Evolutionary conservation across 1,140 invertebrate genomes (phyloP), one percentile per base, ranked within the genome.

Genomic region (Elysia chlorotica): DNA sequence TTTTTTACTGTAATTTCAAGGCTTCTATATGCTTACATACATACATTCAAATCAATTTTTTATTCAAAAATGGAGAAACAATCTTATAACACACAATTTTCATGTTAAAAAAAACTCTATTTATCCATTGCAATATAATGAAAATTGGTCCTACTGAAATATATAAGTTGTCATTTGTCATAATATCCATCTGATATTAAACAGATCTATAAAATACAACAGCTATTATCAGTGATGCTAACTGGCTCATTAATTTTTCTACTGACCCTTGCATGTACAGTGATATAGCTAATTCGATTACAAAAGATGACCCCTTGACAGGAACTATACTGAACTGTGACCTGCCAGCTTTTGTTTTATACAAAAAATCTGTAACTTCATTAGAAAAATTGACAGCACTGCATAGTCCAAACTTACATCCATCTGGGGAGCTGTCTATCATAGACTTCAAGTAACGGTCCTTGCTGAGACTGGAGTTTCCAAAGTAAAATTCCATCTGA

Each of bases 401-500:
- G 14, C 25, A 21, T 25, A 59, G 77, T 28, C 31, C 68, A 30
- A 53, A 88, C 88, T 91, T 90, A 93, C 93, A 92, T 63, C 93
- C 92, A 86, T 92, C 90, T 54, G 75, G 25, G 48, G 79, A 71
- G 70, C 91, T 85, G 48, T 92, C 88, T 0, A 96, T 88, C 23
- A 93, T 83, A 71, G 92, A 89, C 19, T 89, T 90, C 69, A 96
- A 85, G 87, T 92, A 96, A 74, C 93, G 89, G 87, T 96, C 94
- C 87, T 95, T 96, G 23, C 89, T 90, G 48, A 97, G 87, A 88
- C 96, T 96, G 2, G 94, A 91, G 88, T 96, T 93, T 76, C 95
- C 93, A 78, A 97, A 96, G 83, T 97, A 97, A 88, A 97, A 97
- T 87, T 97, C 95, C 92, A 97, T 95, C 90, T 95, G 93, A 33